phyloP scores from a whole-genome alignment of 1,140 invertebrate species.

The Octopus bimaculoides region DNA sequence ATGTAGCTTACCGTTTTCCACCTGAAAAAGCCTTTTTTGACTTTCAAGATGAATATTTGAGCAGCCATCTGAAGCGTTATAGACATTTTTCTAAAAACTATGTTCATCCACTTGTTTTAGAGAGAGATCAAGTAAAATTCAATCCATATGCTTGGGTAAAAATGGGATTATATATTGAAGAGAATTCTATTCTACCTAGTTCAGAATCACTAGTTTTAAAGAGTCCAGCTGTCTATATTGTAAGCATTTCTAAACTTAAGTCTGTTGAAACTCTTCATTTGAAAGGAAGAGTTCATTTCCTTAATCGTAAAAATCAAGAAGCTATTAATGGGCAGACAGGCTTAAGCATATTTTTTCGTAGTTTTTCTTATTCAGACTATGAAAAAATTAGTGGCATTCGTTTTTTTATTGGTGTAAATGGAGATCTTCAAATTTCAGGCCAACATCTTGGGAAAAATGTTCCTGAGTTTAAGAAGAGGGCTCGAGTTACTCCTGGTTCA shows the following conservation, averaged over 20 bases:
- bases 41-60: slow-evolving; percentile 33
- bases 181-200: slow-evolving; percentile 46
- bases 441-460: slow-evolving; percentile 30
- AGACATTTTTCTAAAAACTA: slow-evolving; percentile 39
- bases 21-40: slow-evolving; percentile 44
- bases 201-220: slow-evolving; percentile 44
- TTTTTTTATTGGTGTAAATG: slow-evolving; percentile 46
- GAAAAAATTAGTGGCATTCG: slow-evolving; percentile 46
- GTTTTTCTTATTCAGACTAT: slow-evolving; percentile 40
- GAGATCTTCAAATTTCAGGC: slow-evolving; percentile 38
- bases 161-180: slow-evolving; percentile 48
- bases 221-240: slow-evolving; percentile 42
- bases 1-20: slow-evolving; percentile 45
- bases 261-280: slow-evolving; percentile 32
- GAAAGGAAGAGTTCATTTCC: slow-evolving; percentile 42
- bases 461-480: slow-evolving; percentile 25
- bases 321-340: slow-evolving; percentile 37
- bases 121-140: slow-evolving; percentile 42
- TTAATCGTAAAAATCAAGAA: slow-evolving; percentile 37
- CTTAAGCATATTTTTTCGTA: slow-evolving; percentile 42
- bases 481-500: slow-evolving; percentile 41
- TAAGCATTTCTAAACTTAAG: slow-evolving; percentile 40
- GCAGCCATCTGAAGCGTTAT: slow-evolving; percentile 32
- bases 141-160: slow-evolving; percentile 47
- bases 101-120: slow-evolving; percentile 33